Evolutionary conservation across 2,888 invertebrate genomes (phyloP), one percentile per base, ranked within the genome.

Genomic region (Sesamia inferens): DNA sequence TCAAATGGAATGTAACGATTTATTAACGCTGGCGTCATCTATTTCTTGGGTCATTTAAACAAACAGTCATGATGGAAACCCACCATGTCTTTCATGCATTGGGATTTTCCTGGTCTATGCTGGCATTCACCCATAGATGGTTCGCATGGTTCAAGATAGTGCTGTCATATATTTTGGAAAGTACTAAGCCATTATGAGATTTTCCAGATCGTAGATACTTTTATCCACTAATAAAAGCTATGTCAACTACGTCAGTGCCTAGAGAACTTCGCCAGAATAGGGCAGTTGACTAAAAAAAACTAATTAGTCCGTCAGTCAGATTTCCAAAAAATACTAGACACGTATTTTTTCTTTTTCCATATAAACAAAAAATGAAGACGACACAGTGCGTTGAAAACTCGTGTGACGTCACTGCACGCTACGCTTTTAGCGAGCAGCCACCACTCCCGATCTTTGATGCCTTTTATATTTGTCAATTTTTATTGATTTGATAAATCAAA

Each of bases 1-100:
- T 54, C 19, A 31, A 51, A 65, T n/a, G 24, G 68, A 62, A 74
- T 79, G 58, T 47, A 68, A 42, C n/a, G 59, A 42, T 39, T 58
- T 67, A 72, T 54, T 47, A 14, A 58, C 42, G 68, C 22, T 62
- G 44, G 22, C 24, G 16, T 57, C 24, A 51, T 65, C 14, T 77
- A n/a, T 62, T 44, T 47, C 22, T 59, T 11, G 10, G n/a, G n/a
- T 13, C 44, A 47, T n/a, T n/a, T 8, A 51, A 48, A 42, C 5
- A 58, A 13, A 13, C 22, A 31, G 1, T 6, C 14, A 42, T 70
- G 71, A 59, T 65, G 58, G 13, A 58, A 59, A 59, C 16, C 5
- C 51, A 59, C 10, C 5, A 19, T n/a, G 19, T 1, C n/a, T 11
- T 48, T 19, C 13, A 14, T 14, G 5, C n/a, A 24, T 42, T 14